Percentiles rank a stretch among this genome's conserved stretches.
Conservation (phyloP, 2,113 vertebrate genomes). For the Boulengeromyrus knoepffleri region DNA sequence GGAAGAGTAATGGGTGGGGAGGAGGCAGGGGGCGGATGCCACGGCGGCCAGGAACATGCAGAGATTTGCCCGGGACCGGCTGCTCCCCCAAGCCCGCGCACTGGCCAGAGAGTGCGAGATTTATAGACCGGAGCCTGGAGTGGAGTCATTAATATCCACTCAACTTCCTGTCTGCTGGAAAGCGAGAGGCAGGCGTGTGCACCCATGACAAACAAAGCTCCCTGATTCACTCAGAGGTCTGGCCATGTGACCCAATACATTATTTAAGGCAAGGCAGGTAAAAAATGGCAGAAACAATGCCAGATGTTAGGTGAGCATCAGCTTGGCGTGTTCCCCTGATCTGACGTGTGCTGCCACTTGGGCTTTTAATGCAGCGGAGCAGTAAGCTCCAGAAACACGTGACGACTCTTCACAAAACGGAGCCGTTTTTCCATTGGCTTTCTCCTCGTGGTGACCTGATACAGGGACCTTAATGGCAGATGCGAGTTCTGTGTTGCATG, state of each 20-base stretch:
- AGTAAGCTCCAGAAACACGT: neutral
- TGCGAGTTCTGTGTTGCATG: neutral
- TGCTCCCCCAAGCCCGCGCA: neutral
- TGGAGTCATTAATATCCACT: conserved; percentile 45
- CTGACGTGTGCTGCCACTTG: neutral
- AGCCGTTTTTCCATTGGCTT: neutral
- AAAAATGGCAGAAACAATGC: neutral
- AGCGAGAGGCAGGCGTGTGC: conserved; percentile 24
- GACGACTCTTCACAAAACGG: neutral
- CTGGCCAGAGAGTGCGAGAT: conserved; percentile 33
- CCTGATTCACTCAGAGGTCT: neutral
- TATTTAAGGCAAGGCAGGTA: neutral
- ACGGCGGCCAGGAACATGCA: neutral
- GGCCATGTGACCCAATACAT: neutral
- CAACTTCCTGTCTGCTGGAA: conserved; percentile 36
- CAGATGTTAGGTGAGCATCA: neutral
- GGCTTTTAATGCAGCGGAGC: neutral
- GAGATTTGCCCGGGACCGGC: neutral
- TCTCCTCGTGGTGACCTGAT: neutral
- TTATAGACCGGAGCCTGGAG: conserved; percentile 31
- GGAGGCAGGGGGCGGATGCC: neutral
- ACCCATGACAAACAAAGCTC: neutral
- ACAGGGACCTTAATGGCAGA: neutral
- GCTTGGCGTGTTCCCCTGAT: neutral
- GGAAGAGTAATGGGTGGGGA: conserved; percentile 46